Percentiles rank a stretch among this genome's conserved stretches.
Evolutionary conservation across 2,888 invertebrate species (phyloP).

Genomic region (Drosophila yooni): DNA sequence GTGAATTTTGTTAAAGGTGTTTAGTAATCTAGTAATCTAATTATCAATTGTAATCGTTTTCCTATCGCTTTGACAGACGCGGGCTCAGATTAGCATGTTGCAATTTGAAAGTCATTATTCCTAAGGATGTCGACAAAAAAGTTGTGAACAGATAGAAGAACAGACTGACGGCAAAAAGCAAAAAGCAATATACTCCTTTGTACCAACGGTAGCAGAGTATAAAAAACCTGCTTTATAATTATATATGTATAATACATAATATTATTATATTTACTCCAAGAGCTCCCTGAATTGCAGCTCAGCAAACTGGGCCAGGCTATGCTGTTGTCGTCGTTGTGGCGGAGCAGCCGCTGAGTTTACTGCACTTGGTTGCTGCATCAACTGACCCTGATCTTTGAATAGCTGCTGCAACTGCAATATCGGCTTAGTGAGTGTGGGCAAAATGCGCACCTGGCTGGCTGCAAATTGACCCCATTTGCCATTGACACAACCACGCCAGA

Average conservation of each 20-base stretch:
- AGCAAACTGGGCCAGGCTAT: slow-evolving; percentile 94
- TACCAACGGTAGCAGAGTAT: not conserved
- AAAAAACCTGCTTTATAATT: not conserved
- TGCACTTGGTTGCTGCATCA: slow-evolving; percentile 86
- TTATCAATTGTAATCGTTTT: not conserved
- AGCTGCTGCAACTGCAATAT: slow-evolving; percentile 88
- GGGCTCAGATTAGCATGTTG: no score
- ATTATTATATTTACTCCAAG: slow-evolving; percentile 55
- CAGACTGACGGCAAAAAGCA: not conserved
- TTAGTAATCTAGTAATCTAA: not conserved
- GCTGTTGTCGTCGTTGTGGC: slow-evolving; percentile 86
- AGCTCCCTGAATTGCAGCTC: slow-evolving; percentile 90
- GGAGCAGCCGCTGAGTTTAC: slow-evolving; percentile 63
- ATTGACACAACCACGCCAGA: slow-evolving; percentile 90
- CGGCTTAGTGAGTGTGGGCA: slow-evolving; percentile 93
- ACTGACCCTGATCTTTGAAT: slow-evolving; percentile 86
- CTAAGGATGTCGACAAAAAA: no score
- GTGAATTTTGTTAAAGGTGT: not conserved
- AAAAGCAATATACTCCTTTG: not conserved
- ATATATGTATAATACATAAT: not conserved
- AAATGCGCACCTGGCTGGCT: slow-evolving; percentile 93
- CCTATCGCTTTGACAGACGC: not conserved
- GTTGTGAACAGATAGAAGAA: not conserved
- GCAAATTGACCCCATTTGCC: slow-evolving; percentile 93
- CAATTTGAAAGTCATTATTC: no score